Conservation (phyloP, 2,113 vertebrate genomes). For the Equus przewalskii region DNA sequence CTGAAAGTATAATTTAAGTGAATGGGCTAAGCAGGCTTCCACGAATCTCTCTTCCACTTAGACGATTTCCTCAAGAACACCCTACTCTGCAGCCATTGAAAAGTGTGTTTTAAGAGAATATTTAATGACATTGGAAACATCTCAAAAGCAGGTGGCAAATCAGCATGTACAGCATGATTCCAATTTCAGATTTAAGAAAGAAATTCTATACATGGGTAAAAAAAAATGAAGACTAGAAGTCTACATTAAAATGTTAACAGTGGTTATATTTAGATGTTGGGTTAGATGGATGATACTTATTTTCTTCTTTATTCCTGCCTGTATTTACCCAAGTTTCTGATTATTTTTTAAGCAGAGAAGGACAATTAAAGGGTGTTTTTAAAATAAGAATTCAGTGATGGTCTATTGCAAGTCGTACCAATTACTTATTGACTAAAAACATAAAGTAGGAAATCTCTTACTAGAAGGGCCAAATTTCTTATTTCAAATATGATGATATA, state of each 20-base stretch:
- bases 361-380: neutral
- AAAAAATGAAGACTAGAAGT: neutral
- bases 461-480: neutral
- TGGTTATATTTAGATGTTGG: conserved; percentile 52
- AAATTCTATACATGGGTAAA: conserved; percentile 41
- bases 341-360: conserved; percentile 34
- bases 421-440: conserved; percentile 33
- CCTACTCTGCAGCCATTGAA: conserved; percentile 44
- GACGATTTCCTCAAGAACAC: neutral
- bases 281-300: neutral
- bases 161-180: conserved; percentile 52
- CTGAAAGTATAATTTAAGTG: conserved; percentile 76
- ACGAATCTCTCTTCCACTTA: conserved; percentile 62
- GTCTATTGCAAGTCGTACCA: neutral
- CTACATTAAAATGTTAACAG: conserved; percentile 55
- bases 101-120: conserved; percentile 59
- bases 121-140: conserved; percentile 59
- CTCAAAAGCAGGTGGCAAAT: conserved; percentile 77
- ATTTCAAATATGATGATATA: neutral
- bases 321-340: neutral
- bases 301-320: neutral
- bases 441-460: neutral
- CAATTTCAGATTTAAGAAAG: conserved; percentile 55
- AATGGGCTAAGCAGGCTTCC: conserved; percentile 68
- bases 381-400: neutral